Conservation (phyloP, 2,113 vertebrate genomes). For the Haplochromis burtoni region DNA sequence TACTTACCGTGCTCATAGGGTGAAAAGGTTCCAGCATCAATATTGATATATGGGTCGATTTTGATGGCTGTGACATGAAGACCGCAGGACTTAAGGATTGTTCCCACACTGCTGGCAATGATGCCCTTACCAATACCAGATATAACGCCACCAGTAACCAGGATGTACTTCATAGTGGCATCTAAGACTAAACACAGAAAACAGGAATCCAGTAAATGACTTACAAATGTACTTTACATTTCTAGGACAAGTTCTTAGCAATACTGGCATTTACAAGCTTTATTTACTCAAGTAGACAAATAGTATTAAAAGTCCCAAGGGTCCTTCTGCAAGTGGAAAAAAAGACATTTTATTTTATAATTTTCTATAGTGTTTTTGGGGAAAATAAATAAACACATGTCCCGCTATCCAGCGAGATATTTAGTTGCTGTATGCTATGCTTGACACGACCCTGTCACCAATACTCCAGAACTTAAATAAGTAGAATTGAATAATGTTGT, state of each 20-base stretch:
- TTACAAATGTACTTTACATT: background rate
- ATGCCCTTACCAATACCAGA: slow-evolving; percentile 97
- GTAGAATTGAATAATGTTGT: background rate
- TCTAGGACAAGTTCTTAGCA: background rate
- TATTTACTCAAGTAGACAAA: background rate
- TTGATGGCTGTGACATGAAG: slow-evolving; percentile 94
- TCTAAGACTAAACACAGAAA: background rate
- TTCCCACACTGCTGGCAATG: slow-evolving; percentile 95
- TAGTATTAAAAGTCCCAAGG: background rate
- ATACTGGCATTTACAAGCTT: background rate
- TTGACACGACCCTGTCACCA: background rate
- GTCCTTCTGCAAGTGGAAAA: background rate
- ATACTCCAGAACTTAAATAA: background rate
- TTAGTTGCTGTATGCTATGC: background rate
- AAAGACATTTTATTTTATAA: background rate
- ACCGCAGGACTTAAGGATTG: slow-evolving; percentile 94
- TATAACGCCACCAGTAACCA: slow-evolving; percentile 95
- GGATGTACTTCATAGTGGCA: slow-evolving; percentile 90
- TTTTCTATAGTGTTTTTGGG: background rate
- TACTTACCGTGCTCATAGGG: slow-evolving; percentile 90
- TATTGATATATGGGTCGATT: slow-evolving; percentile 97
- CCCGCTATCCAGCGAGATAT: background rate
- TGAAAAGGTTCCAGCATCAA: slow-evolving; percentile 94
- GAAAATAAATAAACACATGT: background rate
- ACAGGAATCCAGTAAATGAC: background rate